Percentiles rank a stretch among this genome's conserved stretches.
Conservation (phyloP, 53 echinoderm and acorn worm species). For the Hippasteria phrygiana region DNA sequence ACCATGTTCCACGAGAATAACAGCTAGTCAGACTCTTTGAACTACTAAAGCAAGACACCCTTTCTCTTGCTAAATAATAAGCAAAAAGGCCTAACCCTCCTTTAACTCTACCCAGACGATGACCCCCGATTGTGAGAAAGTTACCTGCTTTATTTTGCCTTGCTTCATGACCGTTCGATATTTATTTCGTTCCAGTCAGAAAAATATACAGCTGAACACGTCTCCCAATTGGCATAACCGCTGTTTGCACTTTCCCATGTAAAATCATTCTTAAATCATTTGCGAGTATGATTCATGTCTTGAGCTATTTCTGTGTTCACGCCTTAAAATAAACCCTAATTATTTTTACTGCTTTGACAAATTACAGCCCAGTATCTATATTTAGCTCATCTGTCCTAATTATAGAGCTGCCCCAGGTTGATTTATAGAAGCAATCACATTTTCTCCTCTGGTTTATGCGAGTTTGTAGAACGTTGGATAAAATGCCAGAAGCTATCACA, state of each 20-base stretch:
- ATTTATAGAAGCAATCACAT: background rate
- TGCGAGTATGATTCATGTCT: background rate
- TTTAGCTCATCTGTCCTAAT: constrained; percentile 21
- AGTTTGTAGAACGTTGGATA: background rate
- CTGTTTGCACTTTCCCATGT: background rate
- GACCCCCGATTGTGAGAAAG: background rate
- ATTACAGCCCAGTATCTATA: constrained; percentile 1
- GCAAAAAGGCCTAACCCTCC: too few species aligned
- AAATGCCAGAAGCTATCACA: constrained; percentile 18
- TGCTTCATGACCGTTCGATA: background rate
- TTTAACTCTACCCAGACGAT: too few species aligned
- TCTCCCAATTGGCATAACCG: background rate
- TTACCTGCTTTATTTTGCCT: background rate
- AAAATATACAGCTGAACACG: background rate
- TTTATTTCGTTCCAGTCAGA: background rate
- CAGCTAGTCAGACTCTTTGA: too few species aligned
- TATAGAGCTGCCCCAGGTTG: constrained; percentile 2
- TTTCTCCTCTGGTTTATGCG: background rate
- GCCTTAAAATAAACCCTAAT: background rate
- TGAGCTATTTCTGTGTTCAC: background rate
- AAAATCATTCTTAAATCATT: constrained; percentile 1
- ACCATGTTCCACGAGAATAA: too few species aligned
- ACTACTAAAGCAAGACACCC: too few species aligned
- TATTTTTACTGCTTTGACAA: constrained; percentile 6
- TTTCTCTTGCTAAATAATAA: too few species aligned